phyloP scores from a whole-genome alignment of 2,888 invertebrate genomes.

The Cenopis cana region DNA sequence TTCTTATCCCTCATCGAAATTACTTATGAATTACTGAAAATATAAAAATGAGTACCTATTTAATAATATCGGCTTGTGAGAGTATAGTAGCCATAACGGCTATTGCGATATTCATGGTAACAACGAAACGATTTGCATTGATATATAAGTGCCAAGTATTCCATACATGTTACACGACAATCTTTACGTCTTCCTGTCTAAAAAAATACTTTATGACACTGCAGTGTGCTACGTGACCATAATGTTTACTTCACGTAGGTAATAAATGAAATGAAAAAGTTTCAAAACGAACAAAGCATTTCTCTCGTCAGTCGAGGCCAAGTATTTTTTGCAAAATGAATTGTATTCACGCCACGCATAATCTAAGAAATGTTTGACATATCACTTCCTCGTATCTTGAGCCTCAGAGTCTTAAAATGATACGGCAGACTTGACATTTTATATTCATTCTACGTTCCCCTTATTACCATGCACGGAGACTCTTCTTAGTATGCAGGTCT shows the following conservation, averaged over 20 bases:
- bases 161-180: constrained; percentile 2
- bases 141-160: constrained; percentile 8
- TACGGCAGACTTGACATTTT: constrained; percentile 72
- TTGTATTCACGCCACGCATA: constrained; percentile 32
- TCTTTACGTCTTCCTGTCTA: constrained; percentile 3
- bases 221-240: constrained; percentile 29
- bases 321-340: constrained; percentile 35
- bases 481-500: constrained; percentile 80
- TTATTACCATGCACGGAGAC: constrained; percentile 77
- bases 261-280: constrained; percentile 6
- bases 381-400: constrained; percentile 38
- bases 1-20: constrained; percentile 13
- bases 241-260: constrained; percentile 17
- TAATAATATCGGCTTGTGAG: neutral
- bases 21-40: constrained; percentile 13
- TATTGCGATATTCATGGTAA: constrained; percentile 2
- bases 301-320: neutral
- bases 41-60: neutral
- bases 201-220: constrained; percentile 31
- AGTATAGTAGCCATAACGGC: neutral
- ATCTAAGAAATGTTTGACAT: constrained; percentile 39
- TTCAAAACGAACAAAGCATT: constrained; percentile 4
- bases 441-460: constrained; percentile 76
- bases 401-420: constrained; percentile 65
- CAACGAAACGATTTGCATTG: constrained; percentile 25